Base-by-base conservation (phyloP, 2,797 vertebrate genomes). In the Threskiornis aethiopicus region DNA sequence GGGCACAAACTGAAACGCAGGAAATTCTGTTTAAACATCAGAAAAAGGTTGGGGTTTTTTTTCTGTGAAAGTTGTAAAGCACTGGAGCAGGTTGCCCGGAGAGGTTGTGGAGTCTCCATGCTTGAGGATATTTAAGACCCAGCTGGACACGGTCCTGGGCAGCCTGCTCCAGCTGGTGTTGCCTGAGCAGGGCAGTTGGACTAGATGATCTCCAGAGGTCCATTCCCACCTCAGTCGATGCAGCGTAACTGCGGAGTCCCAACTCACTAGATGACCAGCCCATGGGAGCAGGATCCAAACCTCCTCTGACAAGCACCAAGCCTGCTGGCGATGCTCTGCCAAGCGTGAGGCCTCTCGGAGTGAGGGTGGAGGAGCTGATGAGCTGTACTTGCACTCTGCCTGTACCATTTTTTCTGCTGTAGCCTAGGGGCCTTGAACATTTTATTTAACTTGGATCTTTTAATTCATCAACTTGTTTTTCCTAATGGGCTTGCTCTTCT, bases 371-470 rank as follows among this genome's bases (percentile, higher is more conserved):
- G 37, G 62, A 82, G 70, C 47, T 9, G 59, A 73, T 24, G 44
- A 78, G 37, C 64, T 65, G 17, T 46, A 3, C 42, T 77, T 80
- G 65, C 18, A 2, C 31, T 87, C 57, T 82, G 41, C 46, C 88
- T 42, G n/a, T 46, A 44, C 67, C 41, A 13, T 80, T 95, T 76
- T 75, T 89, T 62, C 69, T 84, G 17, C 81, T 29, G 46, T n/a
- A 78, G 69, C 89, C 62, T 81, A 62, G 49, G 46, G 84, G 58
- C 78, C 58, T 72, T 5, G n/a, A 95, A 62, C 89, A 22, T 94
- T 95, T 96, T 81, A 83, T 94, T 96, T 95, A 81, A 81, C 84
- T 87, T 33, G 21, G 16, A 69, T 95, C 90, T 93, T 93, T 94
- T 93, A 94, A 95, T 96, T 96, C 76, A 92, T 96, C 72, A 35